Conservation (phyloP, 2,797 vertebrate species). For the Pogonophryne albipinna region DNA sequence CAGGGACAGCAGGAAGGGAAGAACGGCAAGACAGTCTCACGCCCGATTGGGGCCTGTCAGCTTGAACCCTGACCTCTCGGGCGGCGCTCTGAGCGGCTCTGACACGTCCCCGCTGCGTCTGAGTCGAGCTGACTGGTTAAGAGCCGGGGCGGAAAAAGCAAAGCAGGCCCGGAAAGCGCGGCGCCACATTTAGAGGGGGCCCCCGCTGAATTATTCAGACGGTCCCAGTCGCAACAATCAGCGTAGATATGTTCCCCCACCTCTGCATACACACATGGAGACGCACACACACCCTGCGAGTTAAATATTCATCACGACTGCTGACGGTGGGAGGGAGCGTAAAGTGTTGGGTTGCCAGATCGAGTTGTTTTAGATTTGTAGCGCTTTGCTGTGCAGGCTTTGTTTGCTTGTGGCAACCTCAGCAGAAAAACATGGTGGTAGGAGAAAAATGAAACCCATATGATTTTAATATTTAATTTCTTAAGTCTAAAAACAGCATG, state of each 20-base stretch:
- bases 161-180: conserved; percentile 56
- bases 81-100: conserved; percentile 74
- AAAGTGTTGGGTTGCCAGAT: conserved; percentile 75
- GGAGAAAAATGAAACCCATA: conserved; percentile 7
- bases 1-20: conserved; percentile 73
- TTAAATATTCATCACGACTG: conserved; percentile 81
- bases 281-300: conserved; percentile 34
- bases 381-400: conserved; percentile 57
- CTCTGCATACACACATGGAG: conserved; percentile 48
- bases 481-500: not conserved
- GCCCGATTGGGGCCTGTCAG: conserved; percentile 80
- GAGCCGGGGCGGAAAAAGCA: conserved; percentile 74
- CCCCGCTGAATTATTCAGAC: conserved; percentile 83
- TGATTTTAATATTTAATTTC: conserved; percentile 12
- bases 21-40: conserved; percentile 62
- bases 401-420: conserved; percentile 60
- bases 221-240: conserved; percentile 79
- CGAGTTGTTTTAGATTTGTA: conserved; percentile 67
- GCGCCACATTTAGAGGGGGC: conserved; percentile 79
- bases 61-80: conserved; percentile 83
- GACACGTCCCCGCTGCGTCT: conserved; percentile 77
- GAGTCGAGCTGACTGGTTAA: conserved; percentile 87
- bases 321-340: conserved; percentile 54
- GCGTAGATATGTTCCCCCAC: conserved; percentile 66
- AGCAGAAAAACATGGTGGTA: conserved; percentile 57